phyloP scores from a whole-genome alignment of 2,113 vertebrate species.

The Xenotilapia flavipinnis region DNA sequence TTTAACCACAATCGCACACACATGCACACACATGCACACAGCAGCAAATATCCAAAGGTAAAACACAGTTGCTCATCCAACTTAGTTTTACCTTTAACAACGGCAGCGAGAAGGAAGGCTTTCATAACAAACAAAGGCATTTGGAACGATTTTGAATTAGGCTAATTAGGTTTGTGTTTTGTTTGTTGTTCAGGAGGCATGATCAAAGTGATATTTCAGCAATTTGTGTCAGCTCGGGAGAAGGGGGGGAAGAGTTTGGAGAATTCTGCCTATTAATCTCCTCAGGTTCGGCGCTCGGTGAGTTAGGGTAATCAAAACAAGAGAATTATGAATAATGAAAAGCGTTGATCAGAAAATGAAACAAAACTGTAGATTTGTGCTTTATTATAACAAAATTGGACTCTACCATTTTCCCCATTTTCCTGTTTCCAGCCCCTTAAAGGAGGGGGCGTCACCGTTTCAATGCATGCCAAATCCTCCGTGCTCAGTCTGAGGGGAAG shows the following conservation, averaged over 20 bases:
- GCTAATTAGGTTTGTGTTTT: constrained; percentile 73
- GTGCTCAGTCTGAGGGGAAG: constrained; percentile 25
- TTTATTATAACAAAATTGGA: constrained; percentile 41
- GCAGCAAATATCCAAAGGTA: neutral
- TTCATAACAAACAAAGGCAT: constrained; percentile 58
- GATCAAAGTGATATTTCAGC: constrained; percentile 74
- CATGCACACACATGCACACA: neutral
- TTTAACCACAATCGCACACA: neutral
- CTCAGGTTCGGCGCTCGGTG: constrained; percentile 48
- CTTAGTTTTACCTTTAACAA: constrained; percentile 39
- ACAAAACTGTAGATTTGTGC: constrained; percentile 51
- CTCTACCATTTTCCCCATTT: neutral
- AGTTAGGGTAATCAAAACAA: constrained; percentile 67
- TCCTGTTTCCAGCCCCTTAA: neutral
- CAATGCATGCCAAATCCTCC: constrained; percentile 7
- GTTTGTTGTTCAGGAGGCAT: constrained; percentile 69
- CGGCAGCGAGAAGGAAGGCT: constrained; percentile 18
- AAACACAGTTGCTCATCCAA: constrained; percentile 7
- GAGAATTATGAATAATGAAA: constrained; percentile 67
- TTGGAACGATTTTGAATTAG: constrained; percentile 68
- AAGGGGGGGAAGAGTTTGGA: constrained; percentile 50
- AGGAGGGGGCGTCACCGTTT: neutral
- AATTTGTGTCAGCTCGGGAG: constrained; percentile 68
- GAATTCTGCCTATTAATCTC: constrained; percentile 63
- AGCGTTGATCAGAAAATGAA: constrained; percentile 60